These are phyloP conservation scores for Hirudinaria manillensis DNA, from an alignment of 2,888 invertebrate genomes.

Conservation along the genomic window DNA sequence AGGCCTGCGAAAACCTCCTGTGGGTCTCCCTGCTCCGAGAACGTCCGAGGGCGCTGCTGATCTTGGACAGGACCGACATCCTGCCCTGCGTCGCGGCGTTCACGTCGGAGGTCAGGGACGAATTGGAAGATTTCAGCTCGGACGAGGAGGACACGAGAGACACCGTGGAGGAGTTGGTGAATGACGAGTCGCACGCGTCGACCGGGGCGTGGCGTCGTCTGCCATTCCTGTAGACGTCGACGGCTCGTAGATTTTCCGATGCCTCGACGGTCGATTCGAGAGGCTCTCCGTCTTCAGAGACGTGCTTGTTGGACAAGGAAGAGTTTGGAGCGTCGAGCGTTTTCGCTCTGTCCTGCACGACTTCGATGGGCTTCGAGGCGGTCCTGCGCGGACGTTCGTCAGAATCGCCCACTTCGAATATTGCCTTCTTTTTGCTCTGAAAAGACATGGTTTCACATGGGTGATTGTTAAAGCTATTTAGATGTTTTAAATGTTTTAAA, in stretches of 20 bases:
- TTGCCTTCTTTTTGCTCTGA: background rate
- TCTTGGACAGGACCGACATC: conserved; percentile 4
- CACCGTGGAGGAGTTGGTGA: conserved; percentile 1
- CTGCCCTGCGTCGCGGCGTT: background rate
- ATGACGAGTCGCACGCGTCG: background rate
- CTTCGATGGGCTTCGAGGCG: background rate
- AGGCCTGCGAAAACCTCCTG: conserved; percentile 6
- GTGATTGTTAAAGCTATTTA: too few relatives aligned
- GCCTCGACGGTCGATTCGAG: background rate
- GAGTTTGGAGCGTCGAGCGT: too few relatives aligned
- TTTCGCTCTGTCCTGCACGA: too few relatives aligned
- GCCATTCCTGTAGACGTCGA: background rate
- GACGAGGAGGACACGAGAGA: conserved; percentile 11
- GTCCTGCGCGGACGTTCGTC: background rate
- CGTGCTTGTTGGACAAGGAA: too few relatives aligned
- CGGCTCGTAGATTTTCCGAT: background rate
- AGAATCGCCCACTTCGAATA: background rate
- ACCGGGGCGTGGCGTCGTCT: background rate
- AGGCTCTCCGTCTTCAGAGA: too few relatives aligned
- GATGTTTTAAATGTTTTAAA: too few relatives aligned
- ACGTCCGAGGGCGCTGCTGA: conserved; percentile 1
- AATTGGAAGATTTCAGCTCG: conserved; percentile 9
- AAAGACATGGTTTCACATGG: too few relatives aligned
- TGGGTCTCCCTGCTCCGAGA: background rate
- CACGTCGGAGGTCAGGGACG: conserved; percentile 1